Conservation (phyloP, 2,797 vertebrate genomes). For the Rhinichthys osculus region DNA sequence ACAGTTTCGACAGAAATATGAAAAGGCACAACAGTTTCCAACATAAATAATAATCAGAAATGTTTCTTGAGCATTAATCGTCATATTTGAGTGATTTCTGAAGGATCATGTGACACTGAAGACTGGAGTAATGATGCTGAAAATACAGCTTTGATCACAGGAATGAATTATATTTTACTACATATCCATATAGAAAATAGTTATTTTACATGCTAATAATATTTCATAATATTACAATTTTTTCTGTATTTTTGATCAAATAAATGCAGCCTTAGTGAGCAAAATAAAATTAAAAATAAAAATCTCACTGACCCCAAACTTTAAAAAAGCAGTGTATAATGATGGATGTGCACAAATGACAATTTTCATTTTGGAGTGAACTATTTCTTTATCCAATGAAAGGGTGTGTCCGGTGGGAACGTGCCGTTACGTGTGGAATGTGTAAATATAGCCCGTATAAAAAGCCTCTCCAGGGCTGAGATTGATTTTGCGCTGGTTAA, state of each 20-base stretch:
- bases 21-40: too few relatives aligned
- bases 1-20: too few relatives aligned
- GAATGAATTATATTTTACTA: background rate
- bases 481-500: constrained; percentile 25
- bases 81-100: background rate
- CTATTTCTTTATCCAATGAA: background rate
- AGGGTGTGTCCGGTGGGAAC: constrained; percentile 51
- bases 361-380: background rate
- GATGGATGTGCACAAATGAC: background rate
- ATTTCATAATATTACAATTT: background rate
- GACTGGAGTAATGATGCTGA: too few relatives aligned
- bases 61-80: background rate
- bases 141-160: background rate
- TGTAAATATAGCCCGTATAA: constrained; percentile 72
- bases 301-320: background rate
- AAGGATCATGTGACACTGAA: background rate
- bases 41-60: too few relatives aligned
- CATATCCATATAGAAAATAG: too few relatives aligned
- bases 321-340: background rate
- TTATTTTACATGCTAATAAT: background rate
- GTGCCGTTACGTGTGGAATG: constrained; percentile 73
- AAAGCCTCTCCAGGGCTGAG: constrained; percentile 64
- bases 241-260: background rate
- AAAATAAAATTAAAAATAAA: background rate
- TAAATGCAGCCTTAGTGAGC: background rate